These are phyloP conservation scores for Panulirus ornatus DNA, from an alignment of 1,140 invertebrate genomes.

Conservation along the genomic window DNA sequence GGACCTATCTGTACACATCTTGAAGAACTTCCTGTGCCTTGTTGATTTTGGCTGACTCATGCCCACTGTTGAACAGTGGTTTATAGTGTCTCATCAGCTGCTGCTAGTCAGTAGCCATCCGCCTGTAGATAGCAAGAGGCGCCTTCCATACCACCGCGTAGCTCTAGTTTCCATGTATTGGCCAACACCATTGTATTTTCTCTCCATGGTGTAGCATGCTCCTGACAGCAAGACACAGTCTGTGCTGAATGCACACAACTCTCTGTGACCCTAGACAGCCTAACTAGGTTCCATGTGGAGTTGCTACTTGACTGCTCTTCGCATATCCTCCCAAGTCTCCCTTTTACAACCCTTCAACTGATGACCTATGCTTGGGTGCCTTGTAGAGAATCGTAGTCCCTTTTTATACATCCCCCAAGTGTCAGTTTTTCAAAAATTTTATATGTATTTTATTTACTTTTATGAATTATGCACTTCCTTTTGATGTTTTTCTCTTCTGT, in stretches of 20 bases:
- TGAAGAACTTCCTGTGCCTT: conserved; percentile 64
- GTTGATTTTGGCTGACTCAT: conserved; percentile 51
- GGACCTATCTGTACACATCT: conserved; percentile 25
- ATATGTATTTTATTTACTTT: background rate
- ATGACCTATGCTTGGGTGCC: conserved; percentile 43
- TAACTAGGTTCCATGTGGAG: conserved; percentile 53
- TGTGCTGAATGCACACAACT: conserved; percentile 17
- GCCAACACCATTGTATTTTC: conserved; percentile 4
- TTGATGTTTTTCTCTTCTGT: background rate
- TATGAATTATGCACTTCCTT: background rate
- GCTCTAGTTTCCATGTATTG: conserved; percentile 5
- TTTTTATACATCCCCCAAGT: background rate
- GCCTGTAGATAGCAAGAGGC: conserved; percentile 63
- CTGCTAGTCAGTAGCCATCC: conserved; percentile 65
- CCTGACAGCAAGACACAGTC: conserved; percentile 18
- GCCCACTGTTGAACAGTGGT: conserved; percentile 67
- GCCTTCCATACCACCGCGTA: conserved; percentile 41
- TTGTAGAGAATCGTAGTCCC: conserved; percentile 9
- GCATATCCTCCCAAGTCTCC: conserved; percentile 28
- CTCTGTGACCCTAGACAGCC: conserved; percentile 25
- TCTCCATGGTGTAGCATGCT: conserved; percentile 46
- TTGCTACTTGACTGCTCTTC: conserved; percentile 25
- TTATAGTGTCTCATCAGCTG: conserved; percentile 46
- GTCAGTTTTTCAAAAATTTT: background rate
- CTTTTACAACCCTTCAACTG: conserved; percentile 10